A percentile compares a stretch with the other conserved stretches of the same genome.
Conservation (phyloP, 2,113 vertebrate genomes). For the Erythrocercus mccallii region DNA sequence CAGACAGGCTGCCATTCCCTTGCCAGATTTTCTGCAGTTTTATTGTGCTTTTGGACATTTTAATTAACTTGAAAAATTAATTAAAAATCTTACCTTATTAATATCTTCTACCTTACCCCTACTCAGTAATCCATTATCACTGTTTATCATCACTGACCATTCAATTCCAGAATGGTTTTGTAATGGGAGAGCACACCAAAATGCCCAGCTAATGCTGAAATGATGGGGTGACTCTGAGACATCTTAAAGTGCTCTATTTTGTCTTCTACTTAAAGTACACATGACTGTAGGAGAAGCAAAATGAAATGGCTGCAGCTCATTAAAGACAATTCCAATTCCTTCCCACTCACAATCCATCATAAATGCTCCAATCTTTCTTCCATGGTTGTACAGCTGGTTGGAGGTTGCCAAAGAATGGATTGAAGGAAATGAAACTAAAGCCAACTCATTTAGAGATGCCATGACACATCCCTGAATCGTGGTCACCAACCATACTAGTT, state of each 20-base stretch:
- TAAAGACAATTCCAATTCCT: constrained; percentile 6
- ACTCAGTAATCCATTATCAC: constrained; percentile 59
- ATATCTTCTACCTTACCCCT: constrained; percentile 59
- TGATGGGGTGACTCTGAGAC: not conserved
- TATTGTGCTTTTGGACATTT: constrained; percentile 85
- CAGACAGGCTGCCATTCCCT: constrained; percentile 78
- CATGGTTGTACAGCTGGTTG: not conserved
- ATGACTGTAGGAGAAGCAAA: not conserved
- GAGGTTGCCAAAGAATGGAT: not conserved
- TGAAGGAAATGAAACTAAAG: not conserved
- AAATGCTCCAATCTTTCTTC: not conserved
- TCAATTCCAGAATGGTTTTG: constrained; percentile 11
- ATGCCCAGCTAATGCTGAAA: not conserved
- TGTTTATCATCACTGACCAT: constrained; percentile 75
- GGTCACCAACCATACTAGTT: not conserved
- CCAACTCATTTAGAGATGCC: not conserved
- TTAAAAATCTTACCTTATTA: constrained; percentile 80
- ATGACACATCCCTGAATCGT: not conserved
- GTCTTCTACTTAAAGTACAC: not conserved
- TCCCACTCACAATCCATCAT: not conserved
- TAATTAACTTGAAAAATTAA: constrained; percentile 86
- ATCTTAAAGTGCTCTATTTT: not conserved
- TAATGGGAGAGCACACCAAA: not conserved
- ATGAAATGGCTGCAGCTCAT: not conserved
- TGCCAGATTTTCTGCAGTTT: constrained; percentile 80